Evolutionary conservation across 2,797 vertebrate species (phyloP).

Genomic region (Mallotus villosus): DNA sequence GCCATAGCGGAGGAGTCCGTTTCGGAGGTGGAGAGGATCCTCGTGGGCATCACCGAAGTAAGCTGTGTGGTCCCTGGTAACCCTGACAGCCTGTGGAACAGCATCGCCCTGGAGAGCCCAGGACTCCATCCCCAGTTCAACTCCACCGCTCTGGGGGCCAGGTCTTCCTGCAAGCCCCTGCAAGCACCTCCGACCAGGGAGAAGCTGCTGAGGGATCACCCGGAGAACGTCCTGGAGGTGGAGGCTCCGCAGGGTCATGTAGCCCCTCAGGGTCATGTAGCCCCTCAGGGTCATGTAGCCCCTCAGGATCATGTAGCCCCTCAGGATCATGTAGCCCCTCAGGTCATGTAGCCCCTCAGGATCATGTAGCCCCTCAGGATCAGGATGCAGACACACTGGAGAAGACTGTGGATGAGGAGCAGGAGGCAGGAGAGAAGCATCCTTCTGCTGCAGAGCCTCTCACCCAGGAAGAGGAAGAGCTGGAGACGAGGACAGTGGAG

Average conservation of each 20-base stretch:
- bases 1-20: constrained; percentile 36
- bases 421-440: neutral
- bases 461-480: neutral
- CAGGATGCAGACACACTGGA: no score
- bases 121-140: constrained; percentile 70
- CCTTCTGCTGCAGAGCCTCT: no score
- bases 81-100: constrained; percentile 42
- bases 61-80: constrained; percentile 26
- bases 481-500: neutral
- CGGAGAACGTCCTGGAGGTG: neutral
- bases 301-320: no score
- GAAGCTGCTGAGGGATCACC: constrained; percentile 8
- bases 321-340: no score
- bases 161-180: constrained; percentile 22
- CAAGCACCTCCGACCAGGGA: neutral
- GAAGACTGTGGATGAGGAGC: no score
- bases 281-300: no score
- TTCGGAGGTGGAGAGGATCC: constrained; percentile 39
- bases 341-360: no score
- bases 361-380: no score
- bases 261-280: no score
- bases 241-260: neutral
- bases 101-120: constrained; percentile 62
- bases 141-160: constrained; percentile 62
- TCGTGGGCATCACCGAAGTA: neutral